Evolutionary conservation across 1,140 invertebrate genomes (phyloP).

Genomic region (Pseudomyrmex sp.): DNA sequence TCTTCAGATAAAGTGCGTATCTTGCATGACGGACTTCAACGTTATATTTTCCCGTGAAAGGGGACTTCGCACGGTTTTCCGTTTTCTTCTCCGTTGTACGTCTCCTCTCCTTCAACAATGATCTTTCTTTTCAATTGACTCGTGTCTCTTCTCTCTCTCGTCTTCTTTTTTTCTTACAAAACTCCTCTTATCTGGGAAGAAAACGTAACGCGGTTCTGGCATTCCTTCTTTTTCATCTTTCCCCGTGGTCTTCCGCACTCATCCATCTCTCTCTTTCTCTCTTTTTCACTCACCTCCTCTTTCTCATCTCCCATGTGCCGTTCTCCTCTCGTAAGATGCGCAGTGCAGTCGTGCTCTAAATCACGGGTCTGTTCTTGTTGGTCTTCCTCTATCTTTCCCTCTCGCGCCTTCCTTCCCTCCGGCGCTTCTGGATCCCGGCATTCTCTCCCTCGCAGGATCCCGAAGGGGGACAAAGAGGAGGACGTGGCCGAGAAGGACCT

Average conservation of each 20-base stretch:
- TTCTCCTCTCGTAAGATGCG: slow-evolving; percentile 66
- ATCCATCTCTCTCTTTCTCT: slow-evolving; percentile 41
- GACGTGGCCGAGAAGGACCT: slow-evolving; percentile 56
- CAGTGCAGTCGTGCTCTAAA: slow-evolving; percentile 75
- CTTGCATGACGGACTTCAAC: slow-evolving; percentile 42
- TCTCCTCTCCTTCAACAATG: slow-evolving; percentile 26
- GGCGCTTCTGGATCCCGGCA: slow-evolving; percentile 42
- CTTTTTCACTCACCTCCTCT: slow-evolving; percentile 44
- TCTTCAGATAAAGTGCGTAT: slow-evolving; percentile 31
- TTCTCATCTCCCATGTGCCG: slow-evolving; percentile 46
- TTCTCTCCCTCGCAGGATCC: slow-evolving; percentile 8
- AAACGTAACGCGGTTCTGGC: slow-evolving; percentile 45
- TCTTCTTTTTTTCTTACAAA: slow-evolving; percentile 27
- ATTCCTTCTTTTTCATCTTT: slow-evolving; percentile 50
- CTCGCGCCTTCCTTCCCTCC: no score
- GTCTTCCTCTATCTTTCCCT: slow-evolving; percentile 61
- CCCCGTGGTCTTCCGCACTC: slow-evolving; percentile 27
- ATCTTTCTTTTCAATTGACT: slow-evolving; percentile 57
- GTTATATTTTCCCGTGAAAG: slow-evolving; percentile 42
- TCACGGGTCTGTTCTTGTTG: slow-evolving; percentile 73
- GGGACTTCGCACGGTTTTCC: slow-evolving; percentile 5
- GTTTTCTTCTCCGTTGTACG: slow-evolving; percentile 39
- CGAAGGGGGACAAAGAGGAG: slow-evolving; percentile 44
- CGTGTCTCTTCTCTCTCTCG: slow-evolving; percentile 9
- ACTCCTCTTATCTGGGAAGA: slow-evolving; percentile 65